Conservation (phyloP, 2,888 invertebrate genomes). For the Cheilosia impressa region DNA sequence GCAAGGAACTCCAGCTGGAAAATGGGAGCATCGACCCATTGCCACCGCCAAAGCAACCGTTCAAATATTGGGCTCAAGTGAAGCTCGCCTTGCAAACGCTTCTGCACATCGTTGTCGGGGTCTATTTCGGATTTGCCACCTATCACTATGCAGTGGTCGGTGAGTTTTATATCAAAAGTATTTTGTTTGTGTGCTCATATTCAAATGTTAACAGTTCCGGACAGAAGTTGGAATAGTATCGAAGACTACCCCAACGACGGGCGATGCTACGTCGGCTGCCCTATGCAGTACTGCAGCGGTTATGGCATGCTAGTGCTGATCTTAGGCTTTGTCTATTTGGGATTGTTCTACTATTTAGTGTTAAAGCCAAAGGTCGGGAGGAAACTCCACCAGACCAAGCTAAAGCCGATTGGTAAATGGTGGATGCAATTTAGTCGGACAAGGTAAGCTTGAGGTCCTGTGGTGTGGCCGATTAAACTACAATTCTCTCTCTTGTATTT, state of each 20-base stretch:
- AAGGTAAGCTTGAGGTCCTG: constrained; percentile 74
- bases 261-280: constrained; percentile 76
- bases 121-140: constrained; percentile 82
- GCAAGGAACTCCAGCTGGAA: constrained; percentile 23
- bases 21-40: constrained; percentile 19
- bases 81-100: constrained; percentile 70
- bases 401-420: constrained; percentile 77
- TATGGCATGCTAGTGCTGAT: constrained; percentile 89
- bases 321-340: constrained; percentile 86
- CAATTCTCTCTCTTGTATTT: neutral
- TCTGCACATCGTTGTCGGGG: constrained; percentile 78
- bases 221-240: constrained; percentile 12
- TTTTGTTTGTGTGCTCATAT: no score
- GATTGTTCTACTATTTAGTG: constrained; percentile 87
- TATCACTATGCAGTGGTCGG: constrained; percentile 80
- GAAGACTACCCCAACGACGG: constrained; percentile 61
- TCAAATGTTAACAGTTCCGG: constrained; percentile 29
- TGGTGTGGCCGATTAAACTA: neutral
- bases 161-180: constrained; percentile 70
- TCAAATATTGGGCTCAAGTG: constrained; percentile 64
- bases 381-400: constrained; percentile 73
- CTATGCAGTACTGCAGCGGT: constrained; percentile 86
- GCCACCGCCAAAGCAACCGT: constrained; percentile 10
- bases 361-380: constrained; percentile 85
- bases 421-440: constrained; percentile 80